Base-by-base conservation (phyloP, 92 coral and sea anemone species). In the Phenganax subtilis region DNA sequence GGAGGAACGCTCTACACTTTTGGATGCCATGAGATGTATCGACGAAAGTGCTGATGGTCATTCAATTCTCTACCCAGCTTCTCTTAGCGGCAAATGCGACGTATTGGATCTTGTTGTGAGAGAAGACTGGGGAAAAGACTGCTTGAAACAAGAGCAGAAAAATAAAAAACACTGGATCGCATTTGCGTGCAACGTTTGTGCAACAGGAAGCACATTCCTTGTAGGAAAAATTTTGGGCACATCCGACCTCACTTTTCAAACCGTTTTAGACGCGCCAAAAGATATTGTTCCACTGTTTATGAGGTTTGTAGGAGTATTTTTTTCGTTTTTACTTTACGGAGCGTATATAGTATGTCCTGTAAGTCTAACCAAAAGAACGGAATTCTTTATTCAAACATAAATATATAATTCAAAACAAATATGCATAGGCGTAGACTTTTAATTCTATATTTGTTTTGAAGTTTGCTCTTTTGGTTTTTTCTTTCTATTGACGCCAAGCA, bases 171-270 rank as follows among this genome's bases (percentile, higher is more conserved):
- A 58, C 2, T 64, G 70, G 70, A 11, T 20, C 27, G 16, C 2
- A 1, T 64, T 64, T 64, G 31, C 30, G 8, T 64, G 70, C 70
- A 64, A 64, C 30, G 70, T 64, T 64, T 64, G 70, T 64, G 44
- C 37, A 7, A 12, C 70, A 64, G 70, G 70, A 64, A 17, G 70
- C 47, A 37, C 2, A 37, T 28, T 20, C 8, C 27, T 30, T 20
- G 7, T 44, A 8, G 27, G 70, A 30, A 3, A 16, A n/a, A 25
- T 20, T n/a, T 10, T 20, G 27, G 7, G 8, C 30, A 7, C 2
- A 37, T 37, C 47, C 47, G 31, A 17, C 27, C 37, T 0, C 16
- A 0, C 17, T 64, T 37, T 8, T 62, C 30, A 12, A 4, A 28
- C 28, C 12, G 0, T 17, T 30, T 10, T 8, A 64, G 70, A 10